phyloP scores from a whole-genome alignment of 30 jellyfish, hydroid and myxozoan species.

The Aurelia sp. region DNA sequence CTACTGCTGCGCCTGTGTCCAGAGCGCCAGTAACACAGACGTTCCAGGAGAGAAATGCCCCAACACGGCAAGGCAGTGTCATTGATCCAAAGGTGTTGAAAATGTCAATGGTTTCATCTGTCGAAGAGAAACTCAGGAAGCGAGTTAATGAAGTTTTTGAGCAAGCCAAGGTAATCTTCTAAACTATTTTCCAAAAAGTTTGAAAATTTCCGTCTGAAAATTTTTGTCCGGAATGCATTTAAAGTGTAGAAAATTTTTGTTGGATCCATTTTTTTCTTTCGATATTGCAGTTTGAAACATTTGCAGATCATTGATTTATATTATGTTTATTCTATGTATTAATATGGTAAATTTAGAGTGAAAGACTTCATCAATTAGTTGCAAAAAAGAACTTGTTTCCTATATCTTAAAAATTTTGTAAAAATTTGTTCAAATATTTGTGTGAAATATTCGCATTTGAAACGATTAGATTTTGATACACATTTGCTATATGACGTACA shows the following conservation, averaged over 20 bases:
- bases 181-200: not conserved
- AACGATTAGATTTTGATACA: too few relatives aligned
- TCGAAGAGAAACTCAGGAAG: constrained; percentile 86
- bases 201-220: not conserved
- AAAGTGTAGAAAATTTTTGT: not conserved
- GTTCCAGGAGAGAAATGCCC: constrained; percentile 47
- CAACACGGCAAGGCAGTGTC: constrained; percentile 78
- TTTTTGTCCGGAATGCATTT: not conserved
- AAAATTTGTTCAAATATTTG: too few relatives aligned
- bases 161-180: constrained; percentile 81
- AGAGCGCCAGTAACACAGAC: constrained; percentile 58
- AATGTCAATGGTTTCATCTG: constrained; percentile 89
- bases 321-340: too few relatives aligned
- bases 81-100: constrained; percentile 65
- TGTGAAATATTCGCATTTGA: too few relatives aligned
- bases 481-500: too few relatives aligned
- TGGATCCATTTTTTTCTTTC: too few relatives aligned
- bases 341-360: too few relatives aligned
- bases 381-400: too few relatives aligned
- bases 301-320: too few relatives aligned
- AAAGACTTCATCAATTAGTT: too few relatives aligned
- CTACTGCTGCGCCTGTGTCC: constrained; percentile 26
- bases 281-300: too few relatives aligned
- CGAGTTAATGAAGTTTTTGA: constrained; percentile 89
- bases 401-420: too few relatives aligned